phyloP scores from a whole-genome alignment of 2,888 invertebrate species.

The Agrochola macilenta region DNA sequence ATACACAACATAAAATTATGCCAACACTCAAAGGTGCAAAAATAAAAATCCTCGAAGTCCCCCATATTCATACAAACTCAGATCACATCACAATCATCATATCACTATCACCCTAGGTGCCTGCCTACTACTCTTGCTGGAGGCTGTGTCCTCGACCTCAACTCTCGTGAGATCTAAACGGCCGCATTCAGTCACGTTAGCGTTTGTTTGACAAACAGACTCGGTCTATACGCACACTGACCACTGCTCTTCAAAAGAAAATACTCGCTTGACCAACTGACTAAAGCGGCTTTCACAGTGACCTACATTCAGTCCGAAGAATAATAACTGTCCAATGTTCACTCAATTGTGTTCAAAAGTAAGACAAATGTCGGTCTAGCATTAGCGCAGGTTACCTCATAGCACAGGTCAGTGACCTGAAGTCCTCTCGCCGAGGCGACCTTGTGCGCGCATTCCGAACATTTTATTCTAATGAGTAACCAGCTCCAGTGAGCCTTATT shows the following conservation, averaged over 20 bases:
- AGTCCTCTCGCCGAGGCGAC: constrained; percentile 35
- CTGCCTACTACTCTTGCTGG: background rate
- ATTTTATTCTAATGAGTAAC: constrained; percentile 34
- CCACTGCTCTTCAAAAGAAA: background rate
- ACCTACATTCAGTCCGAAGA: constrained; percentile 14
- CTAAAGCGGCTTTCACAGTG: background rate
- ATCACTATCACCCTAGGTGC: too few relatives aligned
- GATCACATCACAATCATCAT: background rate
- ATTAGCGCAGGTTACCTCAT: constrained; percentile 1
- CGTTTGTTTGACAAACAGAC: constrained; percentile 25
- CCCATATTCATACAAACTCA: background rate
- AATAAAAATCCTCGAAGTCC: background rate
- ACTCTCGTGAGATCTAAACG: constrained; percentile 4
- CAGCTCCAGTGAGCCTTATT: background rate
- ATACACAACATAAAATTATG: background rate
- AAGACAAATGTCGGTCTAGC: background rate
- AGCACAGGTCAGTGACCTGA: constrained; percentile 32
- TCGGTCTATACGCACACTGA: background rate
- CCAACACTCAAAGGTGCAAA: background rate
- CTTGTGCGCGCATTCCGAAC: constrained; percentile 49
- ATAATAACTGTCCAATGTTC: constrained; percentile 7
- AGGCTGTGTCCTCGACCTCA: constrained; percentile 6
- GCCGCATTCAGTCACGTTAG: constrained; percentile 11
- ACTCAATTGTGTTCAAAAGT: constrained; percentile 6
- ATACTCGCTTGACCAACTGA: background rate